A percentile compares a stretch with the other conserved stretches of the same genome.
These are phyloP conservation scores for Drosophila pachea DNA, from an alignment of 1,140 invertebrate species.

Conservation along the genomic window DNA sequence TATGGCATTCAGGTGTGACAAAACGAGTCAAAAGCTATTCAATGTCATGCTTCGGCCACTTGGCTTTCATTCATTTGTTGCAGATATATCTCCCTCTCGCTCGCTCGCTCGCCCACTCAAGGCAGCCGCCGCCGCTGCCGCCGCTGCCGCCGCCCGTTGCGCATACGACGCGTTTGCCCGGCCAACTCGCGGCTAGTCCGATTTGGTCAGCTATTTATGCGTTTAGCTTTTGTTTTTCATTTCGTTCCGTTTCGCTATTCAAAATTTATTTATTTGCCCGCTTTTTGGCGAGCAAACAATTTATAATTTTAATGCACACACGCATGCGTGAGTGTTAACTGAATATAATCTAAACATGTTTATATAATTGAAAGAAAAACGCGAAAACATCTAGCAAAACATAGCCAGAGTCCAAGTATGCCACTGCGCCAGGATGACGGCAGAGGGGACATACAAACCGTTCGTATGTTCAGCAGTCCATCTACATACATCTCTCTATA, in stretches of 20 bases:
- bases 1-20: slow-evolving; percentile 55
- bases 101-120: not conserved
- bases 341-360: slow-evolving; percentile 75
- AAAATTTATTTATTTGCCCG: slow-evolving; percentile 51
- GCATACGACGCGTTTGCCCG: slow-evolving; percentile 40
- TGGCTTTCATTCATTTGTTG: slow-evolving; percentile 73
- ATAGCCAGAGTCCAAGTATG: slow-evolving; percentile 48
- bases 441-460: slow-evolving; percentile 23
- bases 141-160: slow-evolving; percentile 31
- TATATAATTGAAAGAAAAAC: slow-evolving; percentile 75
- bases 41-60: slow-evolving; percentile 69
- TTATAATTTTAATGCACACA: slow-evolving; percentile 74
- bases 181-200: not conserved
- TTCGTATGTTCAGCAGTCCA: slow-evolving; percentile 22
- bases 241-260: slow-evolving; percentile 39
- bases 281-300: slow-evolving; percentile 67
- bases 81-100: slow-evolving; percentile 18
- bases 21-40: slow-evolving; percentile 54
- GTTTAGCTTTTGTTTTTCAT: slow-evolving; percentile 43
- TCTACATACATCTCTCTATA: slow-evolving; percentile 15
- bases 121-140: slow-evolving; percentile 14
- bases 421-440: slow-evolving; percentile 24
- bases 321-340: slow-evolving; percentile 51
- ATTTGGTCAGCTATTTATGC: slow-evolving; percentile 61
- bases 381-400: slow-evolving; percentile 67